Conservation (phyloP, 1,140 invertebrate species). For the Lepidostoma basale region DNA sequence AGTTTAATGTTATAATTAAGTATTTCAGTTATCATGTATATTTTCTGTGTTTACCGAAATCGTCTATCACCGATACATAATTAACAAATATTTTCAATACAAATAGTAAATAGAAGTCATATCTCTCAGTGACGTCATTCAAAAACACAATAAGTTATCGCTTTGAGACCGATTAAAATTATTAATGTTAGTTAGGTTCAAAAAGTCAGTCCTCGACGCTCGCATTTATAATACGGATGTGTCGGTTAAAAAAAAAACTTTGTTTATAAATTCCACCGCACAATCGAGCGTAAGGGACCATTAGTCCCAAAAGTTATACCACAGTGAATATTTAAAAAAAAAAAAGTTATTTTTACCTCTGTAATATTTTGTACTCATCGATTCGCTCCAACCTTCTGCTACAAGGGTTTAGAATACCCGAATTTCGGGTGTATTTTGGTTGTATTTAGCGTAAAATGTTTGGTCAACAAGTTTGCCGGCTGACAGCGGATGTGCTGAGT, state of each 20-base stretch:
- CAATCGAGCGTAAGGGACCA: background rate
- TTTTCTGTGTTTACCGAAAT: too few species aligned
- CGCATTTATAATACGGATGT: background rate
- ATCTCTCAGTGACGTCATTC: background rate
- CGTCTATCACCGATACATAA: too few species aligned
- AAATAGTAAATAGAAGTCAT: too few species aligned
- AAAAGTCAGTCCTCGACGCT: background rate
- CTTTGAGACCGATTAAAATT: background rate
- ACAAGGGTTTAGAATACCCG: background rate
- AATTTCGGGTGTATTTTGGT: background rate
- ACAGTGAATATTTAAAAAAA: background rate
- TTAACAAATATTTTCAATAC: too few species aligned
- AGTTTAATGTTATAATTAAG: too few species aligned
- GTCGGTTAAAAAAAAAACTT: background rate
- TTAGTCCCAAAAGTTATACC: too few species aligned
- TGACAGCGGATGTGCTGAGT: conserved; percentile 2
- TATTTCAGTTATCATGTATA: too few species aligned
- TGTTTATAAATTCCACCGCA: background rate
- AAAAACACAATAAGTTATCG: background rate
- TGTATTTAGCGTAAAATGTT: conserved; percentile 11
- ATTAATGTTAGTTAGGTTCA: background rate
- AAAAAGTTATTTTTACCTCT: too few species aligned
- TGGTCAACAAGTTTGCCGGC: conserved; percentile 9
- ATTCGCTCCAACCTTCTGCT: background rate
- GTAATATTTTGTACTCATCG: background rate